A percentile compares a stretch with the other conserved stretches of the same genome.
phyloP scores from a whole-genome alignment of 2,888 invertebrate species.

The Lapara coniferarum region DNA sequence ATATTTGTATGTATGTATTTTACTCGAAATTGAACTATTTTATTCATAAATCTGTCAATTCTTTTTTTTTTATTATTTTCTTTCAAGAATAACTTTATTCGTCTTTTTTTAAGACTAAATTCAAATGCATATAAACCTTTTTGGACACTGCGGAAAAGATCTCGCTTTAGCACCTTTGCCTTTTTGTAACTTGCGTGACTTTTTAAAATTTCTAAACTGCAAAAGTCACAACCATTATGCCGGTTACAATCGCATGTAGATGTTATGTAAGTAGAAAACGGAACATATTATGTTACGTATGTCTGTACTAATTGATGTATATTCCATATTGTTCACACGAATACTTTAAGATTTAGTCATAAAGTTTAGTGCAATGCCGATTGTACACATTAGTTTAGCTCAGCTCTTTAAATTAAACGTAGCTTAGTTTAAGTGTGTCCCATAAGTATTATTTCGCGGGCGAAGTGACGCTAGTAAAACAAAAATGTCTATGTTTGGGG shows the following conservation, averaged over 20 bases:
- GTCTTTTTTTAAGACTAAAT: neutral
- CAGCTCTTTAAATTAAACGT: too few species aligned
- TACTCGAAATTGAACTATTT: too few species aligned
- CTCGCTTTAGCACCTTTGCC: too few species aligned
- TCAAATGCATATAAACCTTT: too few species aligned
- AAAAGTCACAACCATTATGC: neutral
- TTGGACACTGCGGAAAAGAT: neutral
- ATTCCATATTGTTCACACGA: neutral
- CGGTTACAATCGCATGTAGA: conserved; percentile 12
- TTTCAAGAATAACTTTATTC: too few species aligned
- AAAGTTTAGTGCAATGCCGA: too few species aligned
- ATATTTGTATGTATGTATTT: too few species aligned
- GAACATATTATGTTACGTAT: conserved; percentile 19
- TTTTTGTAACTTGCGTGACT: neutral
- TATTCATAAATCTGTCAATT: too few species aligned
- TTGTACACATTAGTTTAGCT: neutral
- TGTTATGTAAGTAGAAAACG: conserved; percentile 22
- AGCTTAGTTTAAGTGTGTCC: too few species aligned
- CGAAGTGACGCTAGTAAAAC: neutral
- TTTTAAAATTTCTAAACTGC: neutral
- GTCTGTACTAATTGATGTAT: conserved; percentile 2
- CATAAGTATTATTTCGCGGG: too few species aligned
- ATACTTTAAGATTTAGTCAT: neutral
- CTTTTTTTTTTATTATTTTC: too few species aligned
- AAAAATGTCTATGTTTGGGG: neutral